Conservation (phyloP, 2,113 vertebrate genomes). For the Charina bottae region DNA sequence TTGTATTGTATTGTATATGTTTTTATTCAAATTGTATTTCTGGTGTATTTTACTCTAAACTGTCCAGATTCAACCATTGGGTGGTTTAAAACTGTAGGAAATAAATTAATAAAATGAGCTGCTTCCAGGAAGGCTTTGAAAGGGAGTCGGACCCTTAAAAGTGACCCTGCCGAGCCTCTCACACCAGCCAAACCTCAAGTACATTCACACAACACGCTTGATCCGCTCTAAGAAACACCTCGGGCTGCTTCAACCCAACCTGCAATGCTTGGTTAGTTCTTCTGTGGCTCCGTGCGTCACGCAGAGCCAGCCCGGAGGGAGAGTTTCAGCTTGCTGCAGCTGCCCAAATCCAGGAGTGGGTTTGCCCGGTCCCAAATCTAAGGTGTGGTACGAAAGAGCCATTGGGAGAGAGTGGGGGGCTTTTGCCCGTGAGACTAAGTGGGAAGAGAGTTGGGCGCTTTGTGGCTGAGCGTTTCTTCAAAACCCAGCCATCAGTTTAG, state of each 20-base stretch:
- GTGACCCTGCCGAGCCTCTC: not conserved
- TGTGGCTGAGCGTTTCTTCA: not conserved
- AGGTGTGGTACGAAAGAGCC: too few relatives aligned
- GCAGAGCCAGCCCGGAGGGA: not conserved
- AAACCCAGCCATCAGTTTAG: not conserved
- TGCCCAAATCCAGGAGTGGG: not conserved
- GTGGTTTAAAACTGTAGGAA: not conserved
- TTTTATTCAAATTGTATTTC: too few relatives aligned
- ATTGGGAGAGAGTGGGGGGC: too few relatives aligned
- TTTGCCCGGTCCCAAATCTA: not conserved
- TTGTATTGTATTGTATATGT: too few relatives aligned
- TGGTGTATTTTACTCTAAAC: too few relatives aligned
- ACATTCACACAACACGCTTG: not conserved
- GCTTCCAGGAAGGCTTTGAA: not conserved
- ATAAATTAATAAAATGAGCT: not conserved
- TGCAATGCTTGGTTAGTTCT: accelerated
- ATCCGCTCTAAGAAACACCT: not conserved
- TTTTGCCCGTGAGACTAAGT: too few relatives aligned
- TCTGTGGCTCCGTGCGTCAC: not conserved
- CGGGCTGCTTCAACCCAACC: not conserved
- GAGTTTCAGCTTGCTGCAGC: not conserved
- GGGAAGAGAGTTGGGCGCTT: not conserved
- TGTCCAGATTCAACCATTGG: not conserved
- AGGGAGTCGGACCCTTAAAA: not conserved
- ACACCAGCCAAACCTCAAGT: not conserved